Evolutionary conservation across 1,140 invertebrate species (phyloP).

Genomic region (Ruditapes philippinarum): DNA sequence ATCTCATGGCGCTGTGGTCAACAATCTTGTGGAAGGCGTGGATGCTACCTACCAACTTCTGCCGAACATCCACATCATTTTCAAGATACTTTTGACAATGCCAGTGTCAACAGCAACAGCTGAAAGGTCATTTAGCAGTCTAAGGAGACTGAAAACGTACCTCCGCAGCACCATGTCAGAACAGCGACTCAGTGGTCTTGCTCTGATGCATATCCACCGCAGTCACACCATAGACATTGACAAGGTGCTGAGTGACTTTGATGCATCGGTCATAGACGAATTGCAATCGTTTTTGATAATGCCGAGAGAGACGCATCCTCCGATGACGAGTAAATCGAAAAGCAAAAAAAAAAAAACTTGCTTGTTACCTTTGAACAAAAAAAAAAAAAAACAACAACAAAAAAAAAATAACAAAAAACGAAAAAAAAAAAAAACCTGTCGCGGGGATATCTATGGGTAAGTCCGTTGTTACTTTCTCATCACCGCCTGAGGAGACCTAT

Average conservation of each 20-base stretch:
- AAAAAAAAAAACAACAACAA: too few species aligned
- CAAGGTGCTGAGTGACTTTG: not conserved
- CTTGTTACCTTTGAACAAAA: too few species aligned
- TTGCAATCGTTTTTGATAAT: not conserved
- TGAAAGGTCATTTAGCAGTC: constrained; percentile 11
- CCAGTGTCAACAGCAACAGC: not conserved
- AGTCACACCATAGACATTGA: not conserved
- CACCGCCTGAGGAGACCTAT: too few species aligned
- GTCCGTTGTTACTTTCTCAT: too few species aligned
- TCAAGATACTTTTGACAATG: constrained; percentile 16
- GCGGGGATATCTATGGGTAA: too few species aligned
- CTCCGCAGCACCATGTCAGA: not conserved
- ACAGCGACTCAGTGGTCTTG: not conserved
- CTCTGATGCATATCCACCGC: not conserved
- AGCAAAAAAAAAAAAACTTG: too few species aligned
- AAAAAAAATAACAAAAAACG: too few species aligned
- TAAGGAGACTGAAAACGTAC: constrained; percentile 18
- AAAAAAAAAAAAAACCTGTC: too few species aligned
- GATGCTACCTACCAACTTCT: not conserved
- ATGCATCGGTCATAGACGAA: not conserved
- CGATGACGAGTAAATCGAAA: too few species aligned
- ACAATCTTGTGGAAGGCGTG: not conserved
- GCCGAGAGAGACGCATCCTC: too few species aligned
- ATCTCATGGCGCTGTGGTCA: not conserved
- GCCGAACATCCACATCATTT: not conserved